Evolutionary conservation across 2,888 invertebrate species (phyloP).

Genomic region (Epistrophe eligans): DNA sequence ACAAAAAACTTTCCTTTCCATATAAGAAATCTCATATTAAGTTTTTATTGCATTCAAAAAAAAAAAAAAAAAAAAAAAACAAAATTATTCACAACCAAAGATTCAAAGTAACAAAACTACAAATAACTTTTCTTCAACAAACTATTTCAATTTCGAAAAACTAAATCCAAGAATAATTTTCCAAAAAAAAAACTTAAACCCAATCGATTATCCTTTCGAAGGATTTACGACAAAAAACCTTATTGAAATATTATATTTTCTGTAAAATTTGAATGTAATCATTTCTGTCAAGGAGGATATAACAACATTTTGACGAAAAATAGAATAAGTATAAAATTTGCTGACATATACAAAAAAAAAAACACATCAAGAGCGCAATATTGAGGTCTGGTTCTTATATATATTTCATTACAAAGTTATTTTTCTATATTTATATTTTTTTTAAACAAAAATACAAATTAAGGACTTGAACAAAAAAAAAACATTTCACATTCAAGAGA

Average conservation of each 20-base stretch:
- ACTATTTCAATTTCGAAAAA: too few species aligned
- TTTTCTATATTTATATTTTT: not conserved
- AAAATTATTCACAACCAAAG: too few species aligned
- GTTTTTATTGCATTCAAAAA: too few species aligned
- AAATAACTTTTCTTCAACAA: too few species aligned
- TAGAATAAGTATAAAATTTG: not conserved
- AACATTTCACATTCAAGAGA: conserved; percentile 6
- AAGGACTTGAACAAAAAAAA: not conserved
- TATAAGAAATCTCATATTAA: too few species aligned
- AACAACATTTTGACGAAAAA: not conserved
- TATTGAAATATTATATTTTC: not conserved
- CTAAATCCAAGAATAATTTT: too few species aligned
- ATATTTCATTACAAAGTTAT: not conserved
- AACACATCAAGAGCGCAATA: not conserved
- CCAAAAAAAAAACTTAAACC: too few species aligned
- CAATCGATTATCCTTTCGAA: not conserved
- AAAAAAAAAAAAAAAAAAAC: too few species aligned
- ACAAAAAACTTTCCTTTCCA: too few species aligned
- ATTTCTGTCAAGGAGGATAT: not conserved
- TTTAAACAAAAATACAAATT: not conserved
- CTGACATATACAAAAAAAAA: not conserved
- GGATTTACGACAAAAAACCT: not conserved
- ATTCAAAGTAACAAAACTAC: too few species aligned
- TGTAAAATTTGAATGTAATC: not conserved
- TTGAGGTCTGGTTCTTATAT: not conserved